Conservation (phyloP, 2,797 vertebrate species). For the Alfaro cultratus region DNA sequence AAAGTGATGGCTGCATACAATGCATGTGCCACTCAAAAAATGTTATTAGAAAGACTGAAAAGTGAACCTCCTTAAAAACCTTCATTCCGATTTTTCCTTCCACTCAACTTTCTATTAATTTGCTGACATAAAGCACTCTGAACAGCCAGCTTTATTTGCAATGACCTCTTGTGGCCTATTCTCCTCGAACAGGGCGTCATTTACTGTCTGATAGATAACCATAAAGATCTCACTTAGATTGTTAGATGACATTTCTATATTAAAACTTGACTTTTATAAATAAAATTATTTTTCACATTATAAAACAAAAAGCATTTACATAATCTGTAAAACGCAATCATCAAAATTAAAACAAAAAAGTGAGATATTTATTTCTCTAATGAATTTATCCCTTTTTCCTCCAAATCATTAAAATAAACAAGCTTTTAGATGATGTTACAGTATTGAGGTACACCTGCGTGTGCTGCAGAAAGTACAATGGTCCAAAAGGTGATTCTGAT, state of each 20-base stretch:
- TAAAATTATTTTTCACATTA: background rate
- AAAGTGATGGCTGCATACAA: conserved; percentile 29
- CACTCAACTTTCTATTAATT: background rate
- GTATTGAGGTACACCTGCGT: conserved; percentile 7
- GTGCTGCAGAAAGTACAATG: conserved; percentile 46
- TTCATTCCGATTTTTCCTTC: background rate
- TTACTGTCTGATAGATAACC: background rate
- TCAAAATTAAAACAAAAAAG: background rate
- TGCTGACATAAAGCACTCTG: background rate
- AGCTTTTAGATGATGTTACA: background rate
- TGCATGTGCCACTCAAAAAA: background rate
- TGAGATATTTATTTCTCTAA: background rate
- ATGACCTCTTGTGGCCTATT: background rate
- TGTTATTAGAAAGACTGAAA: background rate
- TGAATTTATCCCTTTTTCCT: background rate
- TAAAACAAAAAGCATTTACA: background rate
- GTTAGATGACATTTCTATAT: background rate
- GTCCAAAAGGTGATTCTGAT: conserved; percentile 47
- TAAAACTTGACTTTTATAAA: background rate
- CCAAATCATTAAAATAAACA: background rate
- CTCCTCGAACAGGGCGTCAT: background rate
- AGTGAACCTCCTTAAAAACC: background rate
- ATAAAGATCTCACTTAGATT: background rate
- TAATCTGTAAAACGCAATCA: background rate
- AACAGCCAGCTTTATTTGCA: background rate